These are phyloP conservation scores for Ectemnius cavifrons DNA, from an alignment of 2,888 invertebrate genomes.

Conservation along the genomic window DNA sequence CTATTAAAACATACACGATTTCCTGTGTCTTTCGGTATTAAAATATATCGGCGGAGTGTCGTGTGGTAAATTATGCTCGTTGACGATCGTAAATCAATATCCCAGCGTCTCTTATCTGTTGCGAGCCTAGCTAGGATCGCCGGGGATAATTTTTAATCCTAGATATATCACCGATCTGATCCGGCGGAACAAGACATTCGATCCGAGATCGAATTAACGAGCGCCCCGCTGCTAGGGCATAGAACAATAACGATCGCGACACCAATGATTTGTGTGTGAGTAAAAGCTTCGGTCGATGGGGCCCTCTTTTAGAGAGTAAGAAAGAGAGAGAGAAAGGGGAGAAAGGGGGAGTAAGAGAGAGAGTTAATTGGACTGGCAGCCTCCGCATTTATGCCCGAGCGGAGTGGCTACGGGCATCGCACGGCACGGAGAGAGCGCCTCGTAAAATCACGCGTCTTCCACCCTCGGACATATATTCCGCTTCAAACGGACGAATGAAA, in stretches of 20 bases:
- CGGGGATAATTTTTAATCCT: neutral
- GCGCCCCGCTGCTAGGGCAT: slow-evolving; percentile 61
- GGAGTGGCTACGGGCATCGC: too few relatives aligned
- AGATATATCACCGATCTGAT: slow-evolving; percentile 2
- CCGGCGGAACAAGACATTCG: slow-evolving; percentile 5
- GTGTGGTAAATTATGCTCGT: neutral
- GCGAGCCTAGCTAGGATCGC: neutral
- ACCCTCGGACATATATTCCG: too few relatives aligned
- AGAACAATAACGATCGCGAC: slow-evolving; percentile 55
- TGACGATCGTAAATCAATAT: slow-evolving; percentile 1
- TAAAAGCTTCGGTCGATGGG: slow-evolving; percentile 34
- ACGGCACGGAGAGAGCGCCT: too few relatives aligned
- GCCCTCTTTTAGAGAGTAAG: neutral
- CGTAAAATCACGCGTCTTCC: too few relatives aligned
- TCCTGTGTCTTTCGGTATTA: neutral
- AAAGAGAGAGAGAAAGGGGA: too few relatives aligned
- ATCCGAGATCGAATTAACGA: slow-evolving; percentile 56
- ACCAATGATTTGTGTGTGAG: slow-evolving; percentile 59
- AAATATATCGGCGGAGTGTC: neutral
- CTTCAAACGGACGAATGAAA: too few relatives aligned
- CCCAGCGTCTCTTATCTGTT: neutral
- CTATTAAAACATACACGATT: too few relatives aligned
- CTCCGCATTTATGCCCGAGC: too few relatives aligned
- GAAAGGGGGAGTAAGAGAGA: too few relatives aligned
- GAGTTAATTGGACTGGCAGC: too few relatives aligned